Conservation (phyloP, 2,888 invertebrate genomes). For the Monopis laevigella region DNA sequence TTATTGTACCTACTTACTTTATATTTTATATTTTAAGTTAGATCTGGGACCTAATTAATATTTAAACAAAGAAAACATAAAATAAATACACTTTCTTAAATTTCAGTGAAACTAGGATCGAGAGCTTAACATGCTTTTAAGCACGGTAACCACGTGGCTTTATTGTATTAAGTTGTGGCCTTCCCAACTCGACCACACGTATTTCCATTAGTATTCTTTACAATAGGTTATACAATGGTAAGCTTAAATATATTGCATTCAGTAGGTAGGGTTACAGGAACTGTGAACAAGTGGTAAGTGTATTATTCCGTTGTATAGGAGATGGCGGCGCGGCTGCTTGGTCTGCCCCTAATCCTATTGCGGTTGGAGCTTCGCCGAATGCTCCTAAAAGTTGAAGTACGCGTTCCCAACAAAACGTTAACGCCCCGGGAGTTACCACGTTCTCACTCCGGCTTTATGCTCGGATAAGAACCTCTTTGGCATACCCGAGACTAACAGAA, state of each 20-base stretch:
- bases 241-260: constrained; percentile 2
- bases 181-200: too few species aligned
- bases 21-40: too few species aligned
- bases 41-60: too few species aligned
- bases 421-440: constrained; percentile 32
- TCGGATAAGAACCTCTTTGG: constrained; percentile 5
- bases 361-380: constrained; percentile 40
- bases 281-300: constrained; percentile 9
- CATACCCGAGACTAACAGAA: background rate
- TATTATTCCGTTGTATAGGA: constrained; percentile 18
- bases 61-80: too few species aligned
- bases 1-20: too few species aligned
- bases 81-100: too few species aligned
- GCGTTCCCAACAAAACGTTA: constrained; percentile 33
- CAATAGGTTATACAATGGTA: too few species aligned
- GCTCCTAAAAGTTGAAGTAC: constrained; percentile 40
- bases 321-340: constrained; percentile 35
- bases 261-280: background rate
- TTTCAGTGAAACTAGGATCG: too few species aligned
- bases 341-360: constrained; percentile 56
- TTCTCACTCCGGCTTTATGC: constrained; percentile 12
- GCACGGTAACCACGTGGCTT: too few species aligned
- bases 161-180: too few species aligned
- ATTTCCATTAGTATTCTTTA: too few species aligned
- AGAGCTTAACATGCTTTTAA: too few species aligned